A percentile compares a stretch with the other conserved stretches of the same genome.
Conservation (phyloP, 1,140 invertebrate genomes). For the Drosophila grimshawi region DNA sequence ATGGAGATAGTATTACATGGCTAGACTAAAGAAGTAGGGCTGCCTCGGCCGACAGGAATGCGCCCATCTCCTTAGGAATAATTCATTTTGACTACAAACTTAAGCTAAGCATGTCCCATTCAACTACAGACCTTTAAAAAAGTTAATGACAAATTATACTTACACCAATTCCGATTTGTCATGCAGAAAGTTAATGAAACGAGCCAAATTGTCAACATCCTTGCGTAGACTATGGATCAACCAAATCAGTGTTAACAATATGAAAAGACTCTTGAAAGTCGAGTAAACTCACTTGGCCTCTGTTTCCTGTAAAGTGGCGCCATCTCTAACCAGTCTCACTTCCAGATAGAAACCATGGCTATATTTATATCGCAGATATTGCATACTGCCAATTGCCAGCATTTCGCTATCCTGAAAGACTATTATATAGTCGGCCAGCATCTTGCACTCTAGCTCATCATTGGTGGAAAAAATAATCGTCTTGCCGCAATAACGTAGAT, state of each 20-base stretch:
- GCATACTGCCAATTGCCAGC: constrained; percentile 88
- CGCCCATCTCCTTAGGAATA: no score
- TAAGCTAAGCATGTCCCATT: no score
- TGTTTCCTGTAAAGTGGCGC: constrained; percentile 51
- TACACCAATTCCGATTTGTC: constrained; percentile 72
- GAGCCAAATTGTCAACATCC: constrained; percentile 70
- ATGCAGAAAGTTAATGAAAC: constrained; percentile 71
- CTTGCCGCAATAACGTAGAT: constrained; percentile 82
- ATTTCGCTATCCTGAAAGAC: constrained; percentile 94
- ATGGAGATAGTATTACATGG: no score
- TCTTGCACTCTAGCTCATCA: constrained; percentile 98
- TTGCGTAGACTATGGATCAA: constrained; percentile 55
- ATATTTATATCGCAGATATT: constrained; percentile 73
- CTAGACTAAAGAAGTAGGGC: no score
- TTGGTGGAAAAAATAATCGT: constrained; percentile 97
- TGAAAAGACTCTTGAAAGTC: not conserved
- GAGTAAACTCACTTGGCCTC: constrained; percentile 61
- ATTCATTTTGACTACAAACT: no score
- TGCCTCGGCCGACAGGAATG: no score
- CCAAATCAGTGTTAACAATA: not conserved
- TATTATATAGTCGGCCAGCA: constrained; percentile 95
- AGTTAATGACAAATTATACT: constrained; percentile 17
- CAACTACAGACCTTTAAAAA: no score
- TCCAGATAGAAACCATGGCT: constrained; percentile 75
- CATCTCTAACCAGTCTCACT: constrained; percentile 65